Evolutionary conservation across 2,113 vertebrate species (phyloP).

Genomic region (Pelusios castaneus): DNA sequence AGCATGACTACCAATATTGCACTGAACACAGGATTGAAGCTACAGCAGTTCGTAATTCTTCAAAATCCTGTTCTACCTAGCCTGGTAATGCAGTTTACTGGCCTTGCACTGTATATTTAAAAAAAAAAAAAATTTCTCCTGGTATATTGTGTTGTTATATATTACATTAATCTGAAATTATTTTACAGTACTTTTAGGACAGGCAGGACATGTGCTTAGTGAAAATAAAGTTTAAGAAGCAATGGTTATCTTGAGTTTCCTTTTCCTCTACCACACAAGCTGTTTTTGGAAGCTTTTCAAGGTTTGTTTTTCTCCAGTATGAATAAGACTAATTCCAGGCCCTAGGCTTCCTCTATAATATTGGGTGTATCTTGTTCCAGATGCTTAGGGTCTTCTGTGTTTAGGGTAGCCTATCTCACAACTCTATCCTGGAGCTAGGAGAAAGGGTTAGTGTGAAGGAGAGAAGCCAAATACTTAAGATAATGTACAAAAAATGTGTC

Average conservation of each 20-base stretch:
- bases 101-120: not conserved
- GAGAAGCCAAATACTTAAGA: not conserved
- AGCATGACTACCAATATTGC: rapidly evolving
- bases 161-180: not conserved
- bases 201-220: not conserved
- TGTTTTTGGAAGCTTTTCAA: constrained; percentile 4
- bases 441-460: not conserved
- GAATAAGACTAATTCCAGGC: not conserved
- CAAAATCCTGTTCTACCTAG: not conserved
- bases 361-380: not conserved
- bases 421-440: not conserved
- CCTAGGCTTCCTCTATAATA: not conserved
- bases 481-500: not conserved
- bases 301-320: not conserved
- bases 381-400: not conserved
- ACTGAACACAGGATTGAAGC: rapidly evolving
- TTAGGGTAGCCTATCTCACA: not conserved
- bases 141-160: no score
- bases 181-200: not conserved
- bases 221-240: not conserved
- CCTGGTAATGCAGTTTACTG: not conserved
- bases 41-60: not conserved
- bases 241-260: not conserved
- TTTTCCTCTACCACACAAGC: not conserved
- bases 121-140: no score